Evolutionary conservation across 2,888 invertebrate genomes (phyloP).

Genomic region (Boloria selene): DNA sequence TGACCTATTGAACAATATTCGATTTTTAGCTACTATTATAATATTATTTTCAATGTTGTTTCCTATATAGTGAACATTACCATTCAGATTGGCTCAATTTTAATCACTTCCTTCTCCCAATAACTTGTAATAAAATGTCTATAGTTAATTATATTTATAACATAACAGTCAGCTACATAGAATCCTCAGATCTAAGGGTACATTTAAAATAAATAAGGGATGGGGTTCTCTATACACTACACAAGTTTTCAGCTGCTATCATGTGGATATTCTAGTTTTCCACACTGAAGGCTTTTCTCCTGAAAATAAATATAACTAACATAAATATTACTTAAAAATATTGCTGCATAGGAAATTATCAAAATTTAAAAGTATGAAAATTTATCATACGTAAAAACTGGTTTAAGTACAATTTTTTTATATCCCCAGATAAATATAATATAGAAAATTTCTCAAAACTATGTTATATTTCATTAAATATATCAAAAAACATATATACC

Average conservation of each 20-base stretch:
- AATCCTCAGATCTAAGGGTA: constrained; percentile 68
- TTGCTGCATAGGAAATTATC: no score
- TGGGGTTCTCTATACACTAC: constrained; percentile 48
- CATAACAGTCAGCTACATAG: constrained; percentile 52
- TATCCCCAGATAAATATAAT: no score
- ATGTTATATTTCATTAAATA: background rate
- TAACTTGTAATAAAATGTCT: constrained; percentile 17
- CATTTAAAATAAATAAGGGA: constrained; percentile 56
- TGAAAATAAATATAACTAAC: constrained; percentile 49
- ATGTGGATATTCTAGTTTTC: constrained; percentile 81
- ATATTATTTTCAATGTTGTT: no score
- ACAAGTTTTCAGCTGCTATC: constrained; percentile 56
- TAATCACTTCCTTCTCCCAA: background rate
- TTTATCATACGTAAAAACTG: no score
- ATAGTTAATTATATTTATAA: constrained; percentile 25
- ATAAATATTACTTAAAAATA: background rate
- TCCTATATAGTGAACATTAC: background rate
- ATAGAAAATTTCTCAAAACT: background rate
- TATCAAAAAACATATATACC: constrained; percentile 52
- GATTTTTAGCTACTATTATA: no score
- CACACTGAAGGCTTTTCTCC: constrained; percentile 75
- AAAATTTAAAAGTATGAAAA: no score
- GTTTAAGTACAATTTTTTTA: no score
- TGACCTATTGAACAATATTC: no score
- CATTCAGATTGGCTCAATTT: background rate